Evolutionary conservation across 2,113 vertebrate species (phyloP).

Genomic region (Phainopepla nitens): DNA sequence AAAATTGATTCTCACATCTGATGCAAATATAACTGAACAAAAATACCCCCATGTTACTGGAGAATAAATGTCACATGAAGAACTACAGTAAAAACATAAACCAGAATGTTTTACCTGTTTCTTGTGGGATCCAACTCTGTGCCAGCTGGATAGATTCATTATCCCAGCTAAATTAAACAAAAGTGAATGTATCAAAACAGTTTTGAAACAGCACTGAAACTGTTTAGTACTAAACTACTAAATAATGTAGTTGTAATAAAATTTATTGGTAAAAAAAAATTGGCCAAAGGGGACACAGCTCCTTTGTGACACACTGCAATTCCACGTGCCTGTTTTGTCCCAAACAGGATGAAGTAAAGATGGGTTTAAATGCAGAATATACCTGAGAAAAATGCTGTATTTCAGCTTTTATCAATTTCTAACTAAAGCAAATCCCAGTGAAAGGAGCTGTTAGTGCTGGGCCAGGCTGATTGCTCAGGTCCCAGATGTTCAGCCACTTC

Average conservation of each 20-base stretch:
- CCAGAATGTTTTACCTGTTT: slow-evolving; percentile 80
- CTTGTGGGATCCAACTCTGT: slow-evolving; percentile 83
- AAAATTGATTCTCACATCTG: slow-evolving; percentile 89
- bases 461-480: not conserved
- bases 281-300: not conserved
- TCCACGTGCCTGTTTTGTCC: not conserved
- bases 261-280: not conserved
- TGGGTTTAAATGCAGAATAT: not conserved
- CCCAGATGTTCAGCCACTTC: not conserved
- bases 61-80: not conserved
- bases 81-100: slow-evolving; percentile 9
- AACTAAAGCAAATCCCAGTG: not conserved
- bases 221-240: not conserved
- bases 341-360: not conserved
- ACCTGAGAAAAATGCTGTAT: not conserved
- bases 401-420: not conserved
- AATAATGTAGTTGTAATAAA: not conserved
- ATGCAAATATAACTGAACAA: slow-evolving; percentile 89
- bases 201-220: not conserved
- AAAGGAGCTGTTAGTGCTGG: not conserved
- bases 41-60: not conserved
- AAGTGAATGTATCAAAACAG: not conserved
- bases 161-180: slow-evolving; percentile 84
- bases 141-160: slow-evolving; percentile 87
- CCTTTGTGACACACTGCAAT: not conserved